Conservation (phyloP, 2,797 vertebrate species). For the Leucoraja ocellata region DNA sequence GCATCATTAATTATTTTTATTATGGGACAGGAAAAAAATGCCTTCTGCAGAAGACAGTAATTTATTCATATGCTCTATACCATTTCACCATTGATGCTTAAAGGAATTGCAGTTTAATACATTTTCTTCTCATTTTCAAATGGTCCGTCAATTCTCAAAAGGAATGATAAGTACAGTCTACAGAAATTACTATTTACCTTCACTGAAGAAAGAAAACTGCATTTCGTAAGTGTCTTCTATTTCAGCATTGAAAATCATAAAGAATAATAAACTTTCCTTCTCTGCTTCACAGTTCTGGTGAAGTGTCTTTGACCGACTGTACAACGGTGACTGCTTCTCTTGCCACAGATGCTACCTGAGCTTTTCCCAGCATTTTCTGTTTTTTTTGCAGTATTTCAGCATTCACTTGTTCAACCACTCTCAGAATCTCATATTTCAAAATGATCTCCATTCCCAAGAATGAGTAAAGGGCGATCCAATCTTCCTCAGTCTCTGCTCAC, state of each 20-base stretch:
- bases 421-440: no score
- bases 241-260: neutral
- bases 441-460: no score
- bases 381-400: no score
- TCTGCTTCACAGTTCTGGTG: no score
- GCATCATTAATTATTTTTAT: slow-evolving; percentile 62
- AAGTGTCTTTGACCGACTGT: no score
- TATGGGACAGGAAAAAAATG: slow-evolving; percentile 54
- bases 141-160: neutral
- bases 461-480: no score
- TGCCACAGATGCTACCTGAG: no score
- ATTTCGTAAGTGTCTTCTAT: neutral
- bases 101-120: slow-evolving; percentile 28
- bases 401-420: no score
- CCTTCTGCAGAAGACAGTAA: slow-evolving; percentile 53
- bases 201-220: neutral
- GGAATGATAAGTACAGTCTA: neutral
- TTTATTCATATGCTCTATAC: slow-evolving; percentile 57
- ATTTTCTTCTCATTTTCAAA: neutral
- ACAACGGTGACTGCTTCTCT: no score
- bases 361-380: no score
- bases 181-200: neutral
- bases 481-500: no score
- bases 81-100: slow-evolving; percentile 31
- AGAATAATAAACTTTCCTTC: no score